Conservation (phyloP, 2,113 vertebrate genomes). For the Nymphicus hollandicus region DNA sequence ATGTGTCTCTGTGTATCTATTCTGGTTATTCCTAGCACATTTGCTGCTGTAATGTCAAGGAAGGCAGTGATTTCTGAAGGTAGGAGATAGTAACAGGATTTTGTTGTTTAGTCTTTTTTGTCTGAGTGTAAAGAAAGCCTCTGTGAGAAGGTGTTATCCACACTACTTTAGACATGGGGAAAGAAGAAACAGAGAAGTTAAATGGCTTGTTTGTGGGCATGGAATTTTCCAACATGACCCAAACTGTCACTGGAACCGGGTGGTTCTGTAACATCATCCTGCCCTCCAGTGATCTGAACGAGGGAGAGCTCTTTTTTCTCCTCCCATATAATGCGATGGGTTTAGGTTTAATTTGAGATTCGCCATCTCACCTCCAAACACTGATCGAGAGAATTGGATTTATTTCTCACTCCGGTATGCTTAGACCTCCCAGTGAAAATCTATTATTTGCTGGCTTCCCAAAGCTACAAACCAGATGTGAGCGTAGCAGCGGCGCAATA, state of each 20-base stretch:
- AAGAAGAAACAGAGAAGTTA: neutral
- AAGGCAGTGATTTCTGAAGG: neutral
- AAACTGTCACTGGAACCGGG: neutral
- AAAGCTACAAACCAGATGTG: neutral
- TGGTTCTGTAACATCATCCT: neutral
- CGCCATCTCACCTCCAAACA: neutral
- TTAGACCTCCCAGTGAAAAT: slow-evolving; percentile 2
- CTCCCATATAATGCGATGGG: neutral
- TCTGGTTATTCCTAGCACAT: neutral
- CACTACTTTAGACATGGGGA: neutral
- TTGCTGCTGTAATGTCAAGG: neutral
- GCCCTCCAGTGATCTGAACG: neutral
- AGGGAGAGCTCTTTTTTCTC: neutral
- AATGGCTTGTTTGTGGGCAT: neutral
- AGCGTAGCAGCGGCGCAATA: neutral
- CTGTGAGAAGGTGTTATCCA: neutral
- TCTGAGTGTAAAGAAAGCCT: neutral
- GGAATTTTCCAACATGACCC: neutral
- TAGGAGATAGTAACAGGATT: neutral
- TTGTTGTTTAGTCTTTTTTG: neutral
- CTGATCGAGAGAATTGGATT: slow-evolving; percentile 4
- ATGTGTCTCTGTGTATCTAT: neutral
- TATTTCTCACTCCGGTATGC: neutral
- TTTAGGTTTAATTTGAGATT: slow-evolving; percentile 15
- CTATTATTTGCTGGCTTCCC: neutral